Evolutionary conservation across 2,113 vertebrate genomes (phyloP), one percentile per base, ranked within the genome.

Genomic region (Reinhardtius hippoglossoides): DNA sequence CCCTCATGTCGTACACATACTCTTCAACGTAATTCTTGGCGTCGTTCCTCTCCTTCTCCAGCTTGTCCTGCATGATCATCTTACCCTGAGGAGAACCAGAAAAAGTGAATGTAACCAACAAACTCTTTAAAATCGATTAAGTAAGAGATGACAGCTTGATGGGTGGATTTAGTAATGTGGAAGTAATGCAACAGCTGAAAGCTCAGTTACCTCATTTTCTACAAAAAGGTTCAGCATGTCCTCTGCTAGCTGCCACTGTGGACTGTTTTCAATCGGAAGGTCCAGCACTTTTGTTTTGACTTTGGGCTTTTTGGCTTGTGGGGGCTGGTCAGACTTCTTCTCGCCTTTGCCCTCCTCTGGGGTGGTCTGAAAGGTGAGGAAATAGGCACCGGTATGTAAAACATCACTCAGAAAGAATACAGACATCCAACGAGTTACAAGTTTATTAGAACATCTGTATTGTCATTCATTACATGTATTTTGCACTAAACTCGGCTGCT

Each of bases 21-120:
- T 99, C 98, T 83, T 99, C 98, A 24, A 99, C 96, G 0, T 96
- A 91, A 50, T 99, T 99, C 94, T 99, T 99, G 18, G 97, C 96
- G 56, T 99, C 98, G 4, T 97, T 99, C 61, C 98, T 92, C 89
- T 99, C 98, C 71, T 99, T 99, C 92, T 99, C 97, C 68, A 99
- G 93, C 80, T 98, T 99, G 92, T 99, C 98, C 91, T 99, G 98
- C 98, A 99, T 99, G 83, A 99, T 98, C 98, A 99, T 99, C 87
- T 99, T 99, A 55, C 98, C 98, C 97, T 99, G 76, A 48, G 35
- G 44, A 83, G 14, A 68, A 65, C 2, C 21, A 35, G 18, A 9
- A 89, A 65, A 76, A 65, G 85, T 59, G 31, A 31, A 6, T 7
- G 31, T n/a, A 59, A 71, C 50, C 56, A 23, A 82, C 40, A 6